These are phyloP conservation scores for Pegea sp. DNA, from an alignment of 23 tunicate genomes.

Conservation along the genomic window DNA sequence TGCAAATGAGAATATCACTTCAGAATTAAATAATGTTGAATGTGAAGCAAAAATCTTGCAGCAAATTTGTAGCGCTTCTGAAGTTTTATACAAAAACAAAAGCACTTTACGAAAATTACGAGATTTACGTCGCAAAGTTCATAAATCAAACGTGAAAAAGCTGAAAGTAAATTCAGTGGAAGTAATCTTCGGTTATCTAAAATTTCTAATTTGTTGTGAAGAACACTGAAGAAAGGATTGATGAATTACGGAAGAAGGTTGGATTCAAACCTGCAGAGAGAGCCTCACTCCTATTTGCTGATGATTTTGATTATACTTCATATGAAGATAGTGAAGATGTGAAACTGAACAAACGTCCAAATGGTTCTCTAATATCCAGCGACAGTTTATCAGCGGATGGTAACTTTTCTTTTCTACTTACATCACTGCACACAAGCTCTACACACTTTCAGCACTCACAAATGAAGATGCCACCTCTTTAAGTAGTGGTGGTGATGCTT, in stretches of 20 bases:
- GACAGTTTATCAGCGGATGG: no score
- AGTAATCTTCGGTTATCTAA: background rate
- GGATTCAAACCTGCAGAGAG: constrained; percentile 38
- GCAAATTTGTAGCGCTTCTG: constrained; percentile 46
- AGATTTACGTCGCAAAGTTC: no score
- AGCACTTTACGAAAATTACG: no score
- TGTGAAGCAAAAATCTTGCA: constrained; percentile 35
- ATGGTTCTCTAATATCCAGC: no score
- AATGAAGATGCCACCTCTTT: constrained; percentile 46
- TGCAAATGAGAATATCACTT: constrained; percentile 14
- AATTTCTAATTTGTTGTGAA: constrained; percentile 3
- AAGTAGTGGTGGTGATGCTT: constrained; percentile 61
- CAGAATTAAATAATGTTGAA: constrained; percentile 41
- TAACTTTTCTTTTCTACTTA: no score
- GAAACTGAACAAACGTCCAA: no score
- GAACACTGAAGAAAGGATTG: constrained; percentile 32
- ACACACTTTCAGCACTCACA: constrained; percentile 30
- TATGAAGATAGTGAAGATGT: no score
- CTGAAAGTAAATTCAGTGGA: constrained; percentile 8
- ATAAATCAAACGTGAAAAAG: constrained; percentile 35
- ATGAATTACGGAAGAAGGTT: constrained; percentile 21
- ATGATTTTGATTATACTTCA: constrained; percentile 10
- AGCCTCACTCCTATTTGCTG: constrained; percentile 36
- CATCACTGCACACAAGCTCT: no score
- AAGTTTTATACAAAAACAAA: no score